Evolutionary conservation across 2,888 invertebrate genomes (phyloP).

Genomic region (Alviniconcha strummeri): DNA sequence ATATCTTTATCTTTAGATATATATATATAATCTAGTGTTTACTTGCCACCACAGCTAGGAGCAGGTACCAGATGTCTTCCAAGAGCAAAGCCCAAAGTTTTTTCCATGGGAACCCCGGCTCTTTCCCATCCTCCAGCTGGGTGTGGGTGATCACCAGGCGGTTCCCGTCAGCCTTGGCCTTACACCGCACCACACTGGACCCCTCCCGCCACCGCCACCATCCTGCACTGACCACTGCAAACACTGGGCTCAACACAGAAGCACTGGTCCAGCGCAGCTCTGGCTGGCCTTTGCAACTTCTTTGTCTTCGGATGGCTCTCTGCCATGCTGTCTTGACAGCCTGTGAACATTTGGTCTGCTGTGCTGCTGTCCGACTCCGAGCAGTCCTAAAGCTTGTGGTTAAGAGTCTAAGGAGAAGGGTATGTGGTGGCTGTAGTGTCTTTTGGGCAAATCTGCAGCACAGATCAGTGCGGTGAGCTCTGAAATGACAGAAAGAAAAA

Average conservation of each 20-base stretch:
- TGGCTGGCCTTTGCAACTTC: not conserved
- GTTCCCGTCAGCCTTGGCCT: not conserved
- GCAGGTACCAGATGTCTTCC: conserved; percentile 85
- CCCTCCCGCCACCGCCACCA: not conserved
- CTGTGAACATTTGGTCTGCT: not conserved
- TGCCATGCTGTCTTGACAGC: not conserved
- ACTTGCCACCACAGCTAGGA: conserved; percentile 87
- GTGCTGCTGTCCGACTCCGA: not conserved
- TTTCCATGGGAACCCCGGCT: conserved; percentile 85
- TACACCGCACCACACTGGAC: not conserved
- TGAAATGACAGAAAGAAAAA: not conserved
- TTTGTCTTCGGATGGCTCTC: not conserved
- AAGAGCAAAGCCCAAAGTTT: conserved; percentile 83
- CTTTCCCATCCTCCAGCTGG: conserved; percentile 44
- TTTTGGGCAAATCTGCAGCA: not conserved
- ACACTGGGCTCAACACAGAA: not conserved
- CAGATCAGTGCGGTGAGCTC: not conserved
- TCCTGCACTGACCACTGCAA: not conserved
- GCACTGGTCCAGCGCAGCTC: not conserved
- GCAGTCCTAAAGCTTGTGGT: not conserved
- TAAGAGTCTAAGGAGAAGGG: not conserved
- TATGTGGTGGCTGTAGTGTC: not conserved
- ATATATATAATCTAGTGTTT: not conserved
- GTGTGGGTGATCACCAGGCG: not conserved
- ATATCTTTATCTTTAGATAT: not conserved